Evolutionary conservation across 2,888 invertebrate genomes (phyloP), one percentile per base, ranked within the genome.

Genomic region (Tuberolachnus salignus): DNA sequence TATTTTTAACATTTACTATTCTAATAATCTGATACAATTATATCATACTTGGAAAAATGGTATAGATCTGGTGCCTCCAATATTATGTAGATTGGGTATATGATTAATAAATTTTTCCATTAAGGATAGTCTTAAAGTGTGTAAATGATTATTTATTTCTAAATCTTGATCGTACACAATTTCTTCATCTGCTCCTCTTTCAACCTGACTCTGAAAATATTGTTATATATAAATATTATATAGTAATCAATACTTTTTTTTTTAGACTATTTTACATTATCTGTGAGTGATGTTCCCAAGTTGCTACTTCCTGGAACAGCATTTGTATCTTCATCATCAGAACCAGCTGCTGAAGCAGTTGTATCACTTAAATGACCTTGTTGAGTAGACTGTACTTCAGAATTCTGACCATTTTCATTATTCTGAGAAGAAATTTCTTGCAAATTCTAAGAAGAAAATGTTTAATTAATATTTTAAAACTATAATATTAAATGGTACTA

Each of bases 271-370:
- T 34, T 34, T 4, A 34, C 34, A 34, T 34, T 34, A 34, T 34
- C 93, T 0, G 92, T 92, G 1, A 93, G 93, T 0, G 93, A 93
- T 3, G 93, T 93, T 80, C 95, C 90, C 81, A 97, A 88, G 0
- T 96, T 96, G 69, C 95, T 95, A 80, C 96, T 96, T 86, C 97
- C 97, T 0, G 95, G 97, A 1, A 96, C 96, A 11, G 95, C 97
- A 51, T 95, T 97, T 82, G 95, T 96, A 73, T 94, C 97, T 86
- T 97, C 97, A 85, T 95, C 95, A 85, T 97, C 97, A 13, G 95
- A 95, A 8, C 94, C 95, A 72, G 90, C 94, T 3, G 94, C 93
- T 19, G 95, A 94, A 21, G 93, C 93, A 3, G 93, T 92, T 23
- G 92, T 92, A 82, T 94, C 94, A 70, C 93, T 92, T 84, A 91